A percentile compares a stretch with the other conserved stretches of the same genome.
phyloP scores from a whole-genome alignment of 2,888 invertebrate genomes.

The Blastobasis adustella region DNA sequence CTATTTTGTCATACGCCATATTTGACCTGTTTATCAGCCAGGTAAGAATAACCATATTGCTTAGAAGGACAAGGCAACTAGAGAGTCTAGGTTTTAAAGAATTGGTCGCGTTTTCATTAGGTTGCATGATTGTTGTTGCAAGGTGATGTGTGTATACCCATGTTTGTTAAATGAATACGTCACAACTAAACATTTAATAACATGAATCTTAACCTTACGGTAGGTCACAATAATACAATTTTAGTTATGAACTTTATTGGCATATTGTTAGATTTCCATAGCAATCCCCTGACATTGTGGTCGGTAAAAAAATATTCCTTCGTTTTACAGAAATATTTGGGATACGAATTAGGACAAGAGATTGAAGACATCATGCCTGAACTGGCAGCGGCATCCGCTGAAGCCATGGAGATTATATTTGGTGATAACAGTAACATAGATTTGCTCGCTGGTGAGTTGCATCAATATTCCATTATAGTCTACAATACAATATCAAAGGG shows the following conservation, averaged over 20 bases:
- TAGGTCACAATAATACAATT: not conserved
- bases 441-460: constrained; percentile 4
- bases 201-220: not conserved
- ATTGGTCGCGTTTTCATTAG: no score
- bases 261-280: no score
- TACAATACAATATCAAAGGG: no score
- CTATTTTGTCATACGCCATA: constrained; percentile 11
- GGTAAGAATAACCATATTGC: constrained; percentile 16
- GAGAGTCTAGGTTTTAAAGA: no score
- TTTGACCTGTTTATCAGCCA: constrained; percentile 26
- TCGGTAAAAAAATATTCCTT: not conserved
- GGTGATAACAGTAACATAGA: not conserved
- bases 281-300: no score
- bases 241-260: not conserved
- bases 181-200: no score
- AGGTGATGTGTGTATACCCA: no score
- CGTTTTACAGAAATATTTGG: constrained; percentile 19
- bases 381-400: not conserved
- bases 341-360: not conserved
- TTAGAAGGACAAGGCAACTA: not conserved
- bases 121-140: no score
- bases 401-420: not conserved
- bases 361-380: not conserved
- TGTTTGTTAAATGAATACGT: not conserved
- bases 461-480: not conserved